Base-by-base conservation (phyloP, 23 tunicate genomes). In the Phallusia fumigata region DNA sequence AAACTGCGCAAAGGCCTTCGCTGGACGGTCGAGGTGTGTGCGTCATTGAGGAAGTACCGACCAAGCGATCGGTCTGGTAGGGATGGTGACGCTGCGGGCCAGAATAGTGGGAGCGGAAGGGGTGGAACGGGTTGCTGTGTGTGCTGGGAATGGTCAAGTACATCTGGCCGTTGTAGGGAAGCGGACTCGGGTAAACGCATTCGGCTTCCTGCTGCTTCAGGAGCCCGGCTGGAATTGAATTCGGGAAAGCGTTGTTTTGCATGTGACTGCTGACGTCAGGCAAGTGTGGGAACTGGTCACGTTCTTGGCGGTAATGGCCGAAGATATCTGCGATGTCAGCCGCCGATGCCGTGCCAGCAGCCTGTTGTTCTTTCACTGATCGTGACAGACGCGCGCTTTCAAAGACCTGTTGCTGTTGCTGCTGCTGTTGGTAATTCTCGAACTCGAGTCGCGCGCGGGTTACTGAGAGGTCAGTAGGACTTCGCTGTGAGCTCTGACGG, bases 1-100 rank as follows among this genome's bases (percentile, higher is more conserved):
- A 95, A 0, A 95, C 99, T 19, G 99, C 99, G 45, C 99, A 95
- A 15, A 95, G 69, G 16, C 99, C 96, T 77, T 95, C 99, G 72
- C 86, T 95, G 31, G 88, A 80, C 10, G 95, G 83, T 74, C 83
- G 83, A 52, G 32, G 33, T 3, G 90, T 65, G 3, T 83, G 76
- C 2, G 90, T 51, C 73, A 87, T 51, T 0, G 86, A 81, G 36
- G n/a, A 44, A 33, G 28, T 5, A 30, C n/a, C 35, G 0, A 31
- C 75, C 36, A 35, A 31, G 18, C 85, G 65, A 52, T 86, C 76
- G 28, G 65, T 32, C 33, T 77, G 78, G 65, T 87, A 87, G 44
- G 84, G 82, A 34, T 81, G 86, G 52, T 81, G 86, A 36, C 77
- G 76, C 0, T 87, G 85, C 5, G 82, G 19, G 33, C 82, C 82